Evolutionary conservation across 2,888 invertebrate genomes (phyloP), one percentile per base, ranked within the genome.

Genomic region (Hydropsyche betteni): DNA sequence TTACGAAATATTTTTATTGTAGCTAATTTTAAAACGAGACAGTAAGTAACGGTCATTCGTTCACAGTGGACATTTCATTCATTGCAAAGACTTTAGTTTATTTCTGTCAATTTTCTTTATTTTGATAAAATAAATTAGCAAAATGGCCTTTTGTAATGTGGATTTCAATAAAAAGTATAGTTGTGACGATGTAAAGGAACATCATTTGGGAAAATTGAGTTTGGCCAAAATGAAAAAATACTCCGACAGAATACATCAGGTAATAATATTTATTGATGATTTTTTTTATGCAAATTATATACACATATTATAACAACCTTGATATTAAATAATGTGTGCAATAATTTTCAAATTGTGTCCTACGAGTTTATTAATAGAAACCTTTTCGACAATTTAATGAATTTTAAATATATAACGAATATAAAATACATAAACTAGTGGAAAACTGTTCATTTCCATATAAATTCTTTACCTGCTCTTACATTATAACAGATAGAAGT

Each of bases 401-500:
- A 24, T 24, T 24, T 24, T 24, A 24, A 2, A 24, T 24, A 2
- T 24, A 24, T 24, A 24, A 33, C 14, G 16, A 68, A 38, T 36
- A 68, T 36, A 36, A 68, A 24, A 36, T 16, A 4, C n/a, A 38
- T 68, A n/a, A 4, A 2, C 1, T 14, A 2, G 16, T 55, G 12
- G 1, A 14, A 55, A 24, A 2, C 2, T 24, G 24, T 24, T 61
- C 10, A 24, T 61, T 8, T 12, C n/a, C n/a, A 1, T 24, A 12
- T 61, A 2, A 61, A 2, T 61, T 61, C 3, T 24, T 10, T 0
- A 12, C 1, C 10, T n/a, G 8, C n/a, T 16, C n/a, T 12, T 24
- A 8, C 1, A 61, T 61, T 10, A 24, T 3, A 8, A 24, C 33
- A 88, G 87, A 85, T 85, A 10, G 86, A 88, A 69, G 86, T 85